Evolutionary conservation across 2,888 invertebrate species (phyloP), one percentile per base, ranked within the genome.

Genomic region (Metopia argyrocephala): DNA sequence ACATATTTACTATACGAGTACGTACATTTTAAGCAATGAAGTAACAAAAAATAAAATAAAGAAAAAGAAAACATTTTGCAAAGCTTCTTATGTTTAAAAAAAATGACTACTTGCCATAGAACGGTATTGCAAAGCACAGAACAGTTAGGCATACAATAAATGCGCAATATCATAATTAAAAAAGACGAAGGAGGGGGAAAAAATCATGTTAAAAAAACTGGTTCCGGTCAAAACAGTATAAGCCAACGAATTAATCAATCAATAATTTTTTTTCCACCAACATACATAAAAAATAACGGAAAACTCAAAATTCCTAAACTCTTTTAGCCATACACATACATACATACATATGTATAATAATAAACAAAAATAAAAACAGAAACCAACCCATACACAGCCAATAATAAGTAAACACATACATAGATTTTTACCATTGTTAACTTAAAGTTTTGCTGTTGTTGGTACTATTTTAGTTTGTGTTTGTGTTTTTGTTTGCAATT

Each of bases 131-230:
- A 50, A 70, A 68, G 28, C 23, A 65, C n/a, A 79, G 48, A 76
- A 82, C 75, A 73, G 82, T 82, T 82, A 82, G 75, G 31, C 75
- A 69, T 73, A 64, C 69, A 82, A 75, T 75, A 79, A 73, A 69
- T 54, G n/a, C n/a, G 28, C 23, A 6, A 46, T 54, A 21, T 28
- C n/a, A 25, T 18, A 20, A 46, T 5, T 59, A 48, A 57, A 57
- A 48, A 76, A n/a, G n/a, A n/a, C 20, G 20, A 64, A 71, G 23
- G 23, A 48, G 7, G 65, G 46, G 62, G 57, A 25, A 50, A 76
- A 68, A 79, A 79, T 66, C 48, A 27, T 48, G 38, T 66, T 56
- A 66, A 64, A 74, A 79, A 31, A 82, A 83, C 78, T 75, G 52
- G 80, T 82, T 80, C 70, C 76, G 70, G 76, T 28, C 57, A 59